Evolutionary conservation across 1,140 invertebrate species (phyloP), one percentile per base, ranked within the genome.

Genomic region (Leguminivora glycinivorella): DNA sequence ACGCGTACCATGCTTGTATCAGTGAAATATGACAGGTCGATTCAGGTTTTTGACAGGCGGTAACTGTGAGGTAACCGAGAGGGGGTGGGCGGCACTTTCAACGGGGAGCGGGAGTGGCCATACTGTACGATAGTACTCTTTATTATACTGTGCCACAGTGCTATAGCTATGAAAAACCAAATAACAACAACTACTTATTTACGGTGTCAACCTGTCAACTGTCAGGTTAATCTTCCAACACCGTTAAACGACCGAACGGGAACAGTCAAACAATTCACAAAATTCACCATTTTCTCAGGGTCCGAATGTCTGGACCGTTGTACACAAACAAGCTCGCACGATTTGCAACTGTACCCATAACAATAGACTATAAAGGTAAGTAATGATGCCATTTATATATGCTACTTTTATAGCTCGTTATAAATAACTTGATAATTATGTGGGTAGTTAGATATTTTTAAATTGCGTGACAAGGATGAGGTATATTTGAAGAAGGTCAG

Each of bases 351-450:
- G 56, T 71, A 70, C 10, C 56, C 58, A 74, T 9, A 72, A 84
- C 83, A 84, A 84, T 84, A 67, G 77, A 14, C 73, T 12, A 72
- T 82, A 77, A 82, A 76, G 75, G 63, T 70, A 75, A 76, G 74
- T 79, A 77, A 78, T 69, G 75, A 77, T 78, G 79, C 76, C 72
- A 76, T 80, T 80, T 79, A 80, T 82, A 78, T 74, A 72, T 60
- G 38, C 70, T 72, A 29, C 56, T 58, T 58, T 58, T 58, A 58
- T 58, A 9, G 56, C 17, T 9, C n/a, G 12, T 10, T 5, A 58
- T 26, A 26, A 52, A 17, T n/a, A 56, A 17, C 24, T 26, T 26
- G 56, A 26, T 58, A 58, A 26, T 26, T 58, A 56, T 56, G 52
- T 26, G 4, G 52, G 40, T 14, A 43, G 14, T 43, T n/a, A n/a